Evolutionary conservation across 2,113 vertebrate species (phyloP).

Genomic region (Antidorcas marsupialis): DNA sequence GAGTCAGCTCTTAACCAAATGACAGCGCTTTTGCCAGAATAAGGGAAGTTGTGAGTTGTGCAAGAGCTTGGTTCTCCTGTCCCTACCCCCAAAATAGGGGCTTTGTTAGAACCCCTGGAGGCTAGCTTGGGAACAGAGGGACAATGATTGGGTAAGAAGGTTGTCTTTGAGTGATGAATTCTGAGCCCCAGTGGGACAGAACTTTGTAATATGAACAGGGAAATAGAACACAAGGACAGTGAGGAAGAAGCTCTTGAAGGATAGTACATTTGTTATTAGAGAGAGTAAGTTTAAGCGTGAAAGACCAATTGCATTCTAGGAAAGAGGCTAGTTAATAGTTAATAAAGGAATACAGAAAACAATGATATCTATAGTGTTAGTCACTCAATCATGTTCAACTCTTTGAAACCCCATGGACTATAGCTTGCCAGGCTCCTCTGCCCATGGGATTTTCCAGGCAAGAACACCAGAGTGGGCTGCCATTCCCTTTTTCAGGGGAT

Average conservation of each 20-base stretch:
- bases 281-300: not conserved
- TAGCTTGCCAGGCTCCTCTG: not conserved
- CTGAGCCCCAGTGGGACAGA: not conserved
- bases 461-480: not conserved
- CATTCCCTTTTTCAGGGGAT: not conserved
- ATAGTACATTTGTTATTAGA: not conserved
- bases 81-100: not conserved
- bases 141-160: not conserved
- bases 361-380: not conserved
- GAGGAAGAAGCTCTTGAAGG: not conserved
- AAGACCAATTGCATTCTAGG: not conserved
- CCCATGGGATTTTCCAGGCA: not conserved
- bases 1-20: not conserved
- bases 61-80: not conserved
- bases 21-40: not conserved
- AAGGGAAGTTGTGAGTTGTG: not conserved
- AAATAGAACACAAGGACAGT: not conserved
- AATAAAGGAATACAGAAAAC: not conserved
- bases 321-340: not conserved
- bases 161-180: not conserved
- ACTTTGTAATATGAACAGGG: not conserved
- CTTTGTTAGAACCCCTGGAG: not conserved
- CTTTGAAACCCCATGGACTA: not conserved
- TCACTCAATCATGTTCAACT: not conserved
- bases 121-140: not conserved